Evolutionary conservation across 2,113 vertebrate species (phyloP), one percentile per base, ranked within the genome.

Genomic region (Delphinapterus leucas): DNA sequence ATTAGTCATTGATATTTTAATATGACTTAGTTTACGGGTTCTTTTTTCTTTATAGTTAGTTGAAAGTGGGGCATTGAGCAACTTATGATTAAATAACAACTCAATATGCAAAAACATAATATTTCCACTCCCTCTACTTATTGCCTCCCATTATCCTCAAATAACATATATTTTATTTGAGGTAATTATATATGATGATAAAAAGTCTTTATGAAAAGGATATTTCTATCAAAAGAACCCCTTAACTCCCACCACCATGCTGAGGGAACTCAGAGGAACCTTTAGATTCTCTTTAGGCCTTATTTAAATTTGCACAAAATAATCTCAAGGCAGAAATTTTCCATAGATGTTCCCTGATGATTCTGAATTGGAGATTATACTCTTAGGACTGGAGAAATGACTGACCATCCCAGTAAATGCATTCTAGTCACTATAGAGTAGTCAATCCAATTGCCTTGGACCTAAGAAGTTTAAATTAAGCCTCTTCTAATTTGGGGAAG

Each of bases 11-110:
- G 9, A 47, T 81, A 71, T 44, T n/a, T 85, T 74, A 74, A 70
- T 93, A 28, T 23, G 36, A 87, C 28, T 96, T 93, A 65, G 33
- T 89, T 90, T 74, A 91, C 61, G 33, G 5, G 44, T 65, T 83
- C 4, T 79, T 91, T 41, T 44, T 88, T 77, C 38, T 86, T 94
- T 55, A 55, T 53, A 93, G 85, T 85, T 89, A 86, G 67, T 55
- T 77, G 47, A 60, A 96, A 90, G 28, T 92, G 26, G 58, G 47
- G 36, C 41, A 61, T 6, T 8, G n/a, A 86, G n/a, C 36, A 87
- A 94, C 15, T 92, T 95, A 95, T 79, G 68, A 94, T 96, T 88
- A 96, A 96, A 71, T 94, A 88, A 68, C 33, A 73, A 73, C 21
- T 6, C 26, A 67, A 33, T 63, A 86, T 73, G 6, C 47, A 87